These are phyloP conservation scores for Artemia franciscana DNA, from an alignment of 1,140 invertebrate genomes.

Conservation along the genomic window DNA sequence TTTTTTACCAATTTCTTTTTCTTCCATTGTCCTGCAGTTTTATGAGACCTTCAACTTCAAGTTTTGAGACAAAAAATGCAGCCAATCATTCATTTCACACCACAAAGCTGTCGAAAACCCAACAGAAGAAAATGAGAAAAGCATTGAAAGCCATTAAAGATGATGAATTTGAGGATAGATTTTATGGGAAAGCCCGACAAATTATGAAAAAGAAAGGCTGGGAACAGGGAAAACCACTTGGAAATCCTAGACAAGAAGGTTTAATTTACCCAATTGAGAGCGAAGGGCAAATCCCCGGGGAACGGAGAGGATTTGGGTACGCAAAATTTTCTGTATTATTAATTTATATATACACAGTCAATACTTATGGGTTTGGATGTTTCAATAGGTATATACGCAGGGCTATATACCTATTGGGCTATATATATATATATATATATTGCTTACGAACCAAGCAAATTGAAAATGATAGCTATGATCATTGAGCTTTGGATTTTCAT, in stretches of 20 bases:
- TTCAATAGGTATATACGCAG: too few relatives aligned
- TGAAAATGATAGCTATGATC: neutral
- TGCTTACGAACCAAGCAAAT: neutral
- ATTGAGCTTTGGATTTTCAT: neutral
- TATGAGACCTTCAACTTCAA: too few relatives aligned
- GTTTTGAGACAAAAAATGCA: neutral
- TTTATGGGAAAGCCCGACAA: constrained; percentile 24
- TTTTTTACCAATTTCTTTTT: too few relatives aligned
- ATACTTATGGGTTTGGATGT: neutral
- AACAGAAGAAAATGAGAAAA: constrained; percentile 11
- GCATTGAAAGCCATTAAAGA: constrained; percentile 10
- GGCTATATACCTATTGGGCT: too few relatives aligned
- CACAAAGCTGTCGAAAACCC: neutral
- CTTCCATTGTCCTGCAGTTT: too few relatives aligned
- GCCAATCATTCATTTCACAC: neutral
- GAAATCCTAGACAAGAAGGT: constrained; percentile 16
- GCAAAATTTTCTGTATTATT: neutral
- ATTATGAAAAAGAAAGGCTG: constrained; percentile 30
- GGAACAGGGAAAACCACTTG: constrained; percentile 28
- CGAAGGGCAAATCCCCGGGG: constrained; percentile 5
- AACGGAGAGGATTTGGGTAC: constrained; percentile 7
- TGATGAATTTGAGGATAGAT: constrained; percentile 26
- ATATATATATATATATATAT: neutral
- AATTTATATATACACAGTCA: neutral
- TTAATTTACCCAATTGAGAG: constrained; percentile 14